These are phyloP conservation scores for Cistogaster globosa DNA, from an alignment of 2,888 invertebrate genomes.

Conservation along the genomic window DNA sequence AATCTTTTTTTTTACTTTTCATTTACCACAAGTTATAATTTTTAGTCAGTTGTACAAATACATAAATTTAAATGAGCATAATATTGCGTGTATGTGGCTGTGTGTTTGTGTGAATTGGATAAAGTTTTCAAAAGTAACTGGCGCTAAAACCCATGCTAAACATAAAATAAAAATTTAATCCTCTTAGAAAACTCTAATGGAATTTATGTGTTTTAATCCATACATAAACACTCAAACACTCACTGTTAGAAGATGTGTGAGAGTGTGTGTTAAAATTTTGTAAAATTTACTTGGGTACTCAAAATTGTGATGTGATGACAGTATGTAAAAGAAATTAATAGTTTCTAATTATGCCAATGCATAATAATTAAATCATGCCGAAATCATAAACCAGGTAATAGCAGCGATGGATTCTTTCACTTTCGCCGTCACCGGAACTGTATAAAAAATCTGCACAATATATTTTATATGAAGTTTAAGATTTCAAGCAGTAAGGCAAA, in stretches of 20 bases:
- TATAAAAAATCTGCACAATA: no score
- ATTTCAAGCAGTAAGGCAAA: no score
- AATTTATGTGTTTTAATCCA: constrained; percentile 71
- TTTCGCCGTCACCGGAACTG: no score
- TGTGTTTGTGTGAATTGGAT: constrained; percentile 28
- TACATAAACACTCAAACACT: constrained; percentile 33
- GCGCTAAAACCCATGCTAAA: constrained; percentile 66
- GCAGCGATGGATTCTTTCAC: no score
- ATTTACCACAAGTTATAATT: constrained; percentile 60
- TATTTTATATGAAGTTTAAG: no score
- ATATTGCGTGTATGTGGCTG: not conserved
- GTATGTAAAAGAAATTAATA: constrained; percentile 5
- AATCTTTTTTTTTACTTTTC: constrained; percentile 12
- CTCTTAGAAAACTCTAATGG: constrained; percentile 71
- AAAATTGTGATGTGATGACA: constrained; percentile 31
- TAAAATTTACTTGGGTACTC: constrained; percentile 17
- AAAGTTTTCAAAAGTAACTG: constrained; percentile 59
- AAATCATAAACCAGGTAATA: no score
- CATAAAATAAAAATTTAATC: constrained; percentile 70
- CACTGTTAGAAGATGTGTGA: not conserved
- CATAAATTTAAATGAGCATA: constrained; percentile 46
- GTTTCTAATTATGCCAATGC: no score
- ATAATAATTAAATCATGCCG: no score
- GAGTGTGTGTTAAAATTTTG: not conserved
- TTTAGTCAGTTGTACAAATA: constrained; percentile 1